phyloP scores from a whole-genome alignment of 1,140 invertebrate species.

The Cyrtorhinus lividipennis region DNA sequence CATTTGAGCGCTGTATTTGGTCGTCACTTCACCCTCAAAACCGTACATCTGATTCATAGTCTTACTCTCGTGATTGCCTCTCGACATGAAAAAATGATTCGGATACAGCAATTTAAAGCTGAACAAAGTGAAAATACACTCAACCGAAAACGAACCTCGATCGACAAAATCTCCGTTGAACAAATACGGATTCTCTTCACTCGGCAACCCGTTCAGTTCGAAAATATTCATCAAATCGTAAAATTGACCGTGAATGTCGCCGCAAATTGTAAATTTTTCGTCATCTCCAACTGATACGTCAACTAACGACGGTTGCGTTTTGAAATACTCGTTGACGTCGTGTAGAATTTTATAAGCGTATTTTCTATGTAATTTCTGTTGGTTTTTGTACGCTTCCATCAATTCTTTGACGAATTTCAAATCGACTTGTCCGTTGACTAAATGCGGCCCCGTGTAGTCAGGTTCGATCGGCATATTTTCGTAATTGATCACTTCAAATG shows the following conservation, averaged over 20 bases:
- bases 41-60: slow-evolving; percentile 99
- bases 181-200: slow-evolving; percentile 88
- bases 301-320: slow-evolving; percentile 71
- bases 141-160: slow-evolving; percentile 96
- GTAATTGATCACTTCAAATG: slow-evolving; percentile 75
- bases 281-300: slow-evolving; percentile 76
- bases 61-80: slow-evolving; percentile 95
- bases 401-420: slow-evolving; percentile 69
- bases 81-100: slow-evolving; percentile 92
- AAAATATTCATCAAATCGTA: slow-evolving; percentile 99
- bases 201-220: slow-evolving; percentile 88
- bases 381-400: slow-evolving; percentile 72
- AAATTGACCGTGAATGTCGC: slow-evolving; percentile 99
- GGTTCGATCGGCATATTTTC: slow-evolving; percentile 87
- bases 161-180: slow-evolving; percentile 99
- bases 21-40: slow-evolving; percentile 93
- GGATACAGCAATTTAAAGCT: slow-evolving; percentile 95
- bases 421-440: slow-evolving; percentile 82
- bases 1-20: slow-evolving; percentile 90
- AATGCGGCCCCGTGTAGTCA: slow-evolving; percentile 78
- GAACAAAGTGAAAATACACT: slow-evolving; percentile 96
- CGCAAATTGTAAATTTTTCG: slow-evolving; percentile 95
- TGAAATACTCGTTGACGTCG: slow-evolving; percentile 75
- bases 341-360: slow-evolving; percentile 97
- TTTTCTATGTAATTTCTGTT: slow-evolving; percentile 89